Evolutionary conservation across 2,797 vertebrate species (phyloP), one percentile per base, ranked within the genome.

Genomic region (Agapornis canus): DNA sequence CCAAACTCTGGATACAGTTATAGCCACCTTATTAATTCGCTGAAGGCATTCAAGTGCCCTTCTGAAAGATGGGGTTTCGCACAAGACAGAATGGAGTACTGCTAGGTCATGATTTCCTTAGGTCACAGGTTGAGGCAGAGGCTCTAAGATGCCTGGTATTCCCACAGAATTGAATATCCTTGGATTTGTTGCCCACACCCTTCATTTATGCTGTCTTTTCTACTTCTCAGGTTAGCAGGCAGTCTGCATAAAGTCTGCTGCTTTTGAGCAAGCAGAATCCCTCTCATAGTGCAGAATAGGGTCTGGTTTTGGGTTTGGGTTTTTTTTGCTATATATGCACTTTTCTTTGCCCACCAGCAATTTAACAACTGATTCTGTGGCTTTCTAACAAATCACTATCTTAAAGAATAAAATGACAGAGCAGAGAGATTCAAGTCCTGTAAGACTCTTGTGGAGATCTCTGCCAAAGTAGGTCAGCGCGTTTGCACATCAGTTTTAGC

Each of bases 401-500:
- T 88, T 60, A 76, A 72, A 78, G 54, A 75, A 86, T 49, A 61
- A 81, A 86, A 71, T 23, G 93, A 65, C 57, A 81, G 48, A 85
- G 35, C 3, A 8, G 57, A 80, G 32, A 93, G 69, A 43, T 61
- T 60, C 25, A 57, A 83, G 54, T 76, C 69, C 63, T 88, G 26
- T 39, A 86, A 92, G 51, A 83, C 64, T 31, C 23, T 88, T 39
- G 43, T 47, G 75, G 93, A 79, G 84, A 92, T 89, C 72, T 82
- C 69, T 92, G 60, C 68, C 94, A 80, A 75, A 95, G 60, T 73
- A 87, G 91, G 86, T 95, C 88, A 86, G 37, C 32, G 47, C 57
- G 19, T 87, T 92, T 18, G 47, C 23, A 86, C 75, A 89, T 63
- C 94, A 79, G 69, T 45, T 87, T 92, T 64, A 88, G 92, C 84